Conservation (phyloP, 2,113 vertebrate species). For the Oriolus oriolus region DNA sequence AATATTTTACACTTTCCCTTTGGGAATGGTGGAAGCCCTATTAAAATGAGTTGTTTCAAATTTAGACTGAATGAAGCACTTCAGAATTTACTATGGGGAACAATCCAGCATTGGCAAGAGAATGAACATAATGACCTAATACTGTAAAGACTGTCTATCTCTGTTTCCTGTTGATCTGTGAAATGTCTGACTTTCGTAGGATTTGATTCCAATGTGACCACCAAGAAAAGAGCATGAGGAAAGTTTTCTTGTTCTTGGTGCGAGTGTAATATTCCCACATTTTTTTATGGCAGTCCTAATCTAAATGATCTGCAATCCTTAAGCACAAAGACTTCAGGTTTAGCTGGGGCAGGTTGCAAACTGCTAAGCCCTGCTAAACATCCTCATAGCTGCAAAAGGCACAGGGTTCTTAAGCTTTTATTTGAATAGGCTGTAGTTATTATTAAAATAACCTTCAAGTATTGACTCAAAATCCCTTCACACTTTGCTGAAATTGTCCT, state of each 20-base stretch:
- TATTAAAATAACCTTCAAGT: constrained; percentile 76
- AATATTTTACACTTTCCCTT: neutral
- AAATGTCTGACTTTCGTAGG: constrained; percentile 24
- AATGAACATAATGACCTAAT: constrained; percentile 14
- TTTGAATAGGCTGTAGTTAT: constrained; percentile 72
- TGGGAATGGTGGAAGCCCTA: neutral
- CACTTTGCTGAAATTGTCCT: constrained; percentile 66
- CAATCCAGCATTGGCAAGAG: constrained; percentile 16
- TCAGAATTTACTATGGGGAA: neutral
- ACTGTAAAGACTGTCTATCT: constrained; percentile 7
- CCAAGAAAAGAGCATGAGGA: neutral
- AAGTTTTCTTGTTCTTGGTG: constrained; percentile 21
- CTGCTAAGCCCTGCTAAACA: constrained; percentile 55
- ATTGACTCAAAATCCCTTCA: constrained; percentile 71
- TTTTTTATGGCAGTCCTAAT: constrained; percentile 29
- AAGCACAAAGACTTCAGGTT: neutral
- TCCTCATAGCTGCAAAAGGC: constrained; percentile 66
- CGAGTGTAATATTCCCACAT: neutral
- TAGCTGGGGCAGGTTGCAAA: constrained; percentile 53
- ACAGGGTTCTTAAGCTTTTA: constrained; percentile 64
- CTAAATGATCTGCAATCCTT: constrained; percentile 22
- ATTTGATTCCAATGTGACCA: constrained; percentile 43
- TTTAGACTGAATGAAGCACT: neutral
- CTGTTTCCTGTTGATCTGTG: constrained; percentile 7
- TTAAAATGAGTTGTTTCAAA: constrained; percentile 3